These are phyloP conservation scores for Tachystola acroxantha DNA, from an alignment of 2,888 invertebrate genomes.

Conservation along the genomic window DNA sequence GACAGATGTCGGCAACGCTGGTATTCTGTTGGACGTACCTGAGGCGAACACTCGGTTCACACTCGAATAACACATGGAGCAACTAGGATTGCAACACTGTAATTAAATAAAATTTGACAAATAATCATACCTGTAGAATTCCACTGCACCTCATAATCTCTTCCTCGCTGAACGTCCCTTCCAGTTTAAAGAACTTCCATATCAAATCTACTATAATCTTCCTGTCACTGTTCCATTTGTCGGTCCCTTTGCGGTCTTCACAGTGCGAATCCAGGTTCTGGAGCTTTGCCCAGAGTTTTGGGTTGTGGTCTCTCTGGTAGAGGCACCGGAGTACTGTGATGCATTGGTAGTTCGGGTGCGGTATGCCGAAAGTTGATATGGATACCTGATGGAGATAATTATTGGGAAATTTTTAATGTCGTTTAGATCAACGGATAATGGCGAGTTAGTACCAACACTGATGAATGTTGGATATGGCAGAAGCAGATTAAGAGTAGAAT, in stretches of 20 bases:
- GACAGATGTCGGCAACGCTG: too few species aligned
- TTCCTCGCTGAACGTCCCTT: slow-evolving; percentile 80
- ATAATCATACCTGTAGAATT: slow-evolving; percentile 84
- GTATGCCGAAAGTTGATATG: slow-evolving; percentile 81
- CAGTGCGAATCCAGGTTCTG: slow-evolving; percentile 82
- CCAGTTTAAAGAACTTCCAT: slow-evolving; percentile 83
- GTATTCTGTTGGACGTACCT: too few species aligned
- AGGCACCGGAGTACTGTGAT: slow-evolving; percentile 85
- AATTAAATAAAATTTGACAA: too few species aligned
- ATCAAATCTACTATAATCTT: slow-evolving; percentile 78
- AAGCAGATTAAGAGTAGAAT: too few species aligned
- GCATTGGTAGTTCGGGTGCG: slow-evolving; percentile 88
- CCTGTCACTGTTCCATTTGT: slow-evolving; percentile 79
- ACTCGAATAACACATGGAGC: too few species aligned
- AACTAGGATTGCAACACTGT: too few species aligned
- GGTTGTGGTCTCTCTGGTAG: slow-evolving; percentile 80
- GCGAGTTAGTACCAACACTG: too few species aligned
- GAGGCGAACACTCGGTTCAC: too few species aligned
- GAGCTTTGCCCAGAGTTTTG: slow-evolving; percentile 80
- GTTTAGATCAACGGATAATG: too few species aligned
- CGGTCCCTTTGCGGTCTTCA: slow-evolving; percentile 78
- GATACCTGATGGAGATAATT: slow-evolving; percentile 79
- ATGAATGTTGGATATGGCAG: too few species aligned
- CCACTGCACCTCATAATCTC: slow-evolving; percentile 87
- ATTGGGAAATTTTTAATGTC: too few species aligned